These are phyloP conservation scores for Argyresthia goedartella DNA, from an alignment of 2,888 invertebrate genomes.

Conservation along the genomic window DNA sequence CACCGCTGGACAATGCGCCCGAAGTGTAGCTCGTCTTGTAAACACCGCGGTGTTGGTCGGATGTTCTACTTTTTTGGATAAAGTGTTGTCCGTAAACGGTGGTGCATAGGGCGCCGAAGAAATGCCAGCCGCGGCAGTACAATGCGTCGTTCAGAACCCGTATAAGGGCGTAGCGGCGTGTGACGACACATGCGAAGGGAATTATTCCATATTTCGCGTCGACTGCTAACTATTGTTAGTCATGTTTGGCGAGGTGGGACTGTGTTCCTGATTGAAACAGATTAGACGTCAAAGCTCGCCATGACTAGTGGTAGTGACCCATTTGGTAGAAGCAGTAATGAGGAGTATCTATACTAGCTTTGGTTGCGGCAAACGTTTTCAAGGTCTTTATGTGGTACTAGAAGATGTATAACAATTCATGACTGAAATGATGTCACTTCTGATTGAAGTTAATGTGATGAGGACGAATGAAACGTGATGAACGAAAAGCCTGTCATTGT, in stretches of 20 bases:
- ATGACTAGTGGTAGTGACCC: neutral
- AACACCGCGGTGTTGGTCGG: slow-evolving; percentile 56
- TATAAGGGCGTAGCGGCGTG: slow-evolving; percentile 39
- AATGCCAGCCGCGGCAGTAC: slow-evolving; percentile 45
- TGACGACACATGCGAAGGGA: slow-evolving; percentile 6
- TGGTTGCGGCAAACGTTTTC: neutral
- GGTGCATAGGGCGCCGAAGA: slow-evolving; percentile 55
- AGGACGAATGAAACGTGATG: no score
- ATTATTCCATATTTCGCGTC: slow-evolving; percentile 7
- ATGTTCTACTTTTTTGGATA: slow-evolving; percentile 69
- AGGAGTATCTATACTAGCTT: neutral
- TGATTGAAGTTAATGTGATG: no score
- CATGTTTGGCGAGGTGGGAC: neutral
- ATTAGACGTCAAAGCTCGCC: neutral
- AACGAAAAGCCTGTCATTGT: no score
- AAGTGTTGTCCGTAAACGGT: slow-evolving; percentile 59
- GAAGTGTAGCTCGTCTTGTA: slow-evolving; percentile 61
- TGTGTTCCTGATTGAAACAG: neutral
- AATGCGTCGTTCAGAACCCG: slow-evolving; percentile 52
- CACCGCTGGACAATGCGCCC: slow-evolving; percentile 57
- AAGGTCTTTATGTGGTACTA: neutral
- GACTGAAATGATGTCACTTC: no score
- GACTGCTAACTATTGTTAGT: neutral
- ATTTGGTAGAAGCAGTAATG: neutral
- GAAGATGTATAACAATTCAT: no score